Conservation (phyloP, 1,140 invertebrate genomes). For the Calliphora vicina region DNA sequence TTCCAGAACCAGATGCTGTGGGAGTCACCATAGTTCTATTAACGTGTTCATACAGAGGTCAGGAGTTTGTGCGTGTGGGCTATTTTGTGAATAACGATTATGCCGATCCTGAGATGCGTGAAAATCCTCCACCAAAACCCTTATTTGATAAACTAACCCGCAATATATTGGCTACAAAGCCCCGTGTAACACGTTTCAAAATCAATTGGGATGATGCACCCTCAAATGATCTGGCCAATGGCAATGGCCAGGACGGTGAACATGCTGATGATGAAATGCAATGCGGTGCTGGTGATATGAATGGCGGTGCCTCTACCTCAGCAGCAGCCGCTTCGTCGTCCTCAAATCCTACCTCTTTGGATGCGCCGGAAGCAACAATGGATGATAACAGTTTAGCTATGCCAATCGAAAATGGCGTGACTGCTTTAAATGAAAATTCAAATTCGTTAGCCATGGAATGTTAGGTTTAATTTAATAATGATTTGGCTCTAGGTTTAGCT, state of each 20-base stretch:
- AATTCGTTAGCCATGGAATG: slow-evolving; percentile 63
- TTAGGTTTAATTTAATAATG: slow-evolving; percentile 35
- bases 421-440: slow-evolving; percentile 61
- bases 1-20: slow-evolving; percentile 93
- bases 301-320: slow-evolving; percentile 48
- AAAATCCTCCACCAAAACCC: slow-evolving; percentile 92
- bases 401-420: slow-evolving; percentile 56
- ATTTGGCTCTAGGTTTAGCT: not conserved
- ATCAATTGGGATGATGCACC: slow-evolving; percentile 93
- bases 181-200: slow-evolving; percentile 95
- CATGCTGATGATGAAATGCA: slow-evolving; percentile 37
- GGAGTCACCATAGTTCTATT: slow-evolving; percentile 97
- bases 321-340: not conserved
- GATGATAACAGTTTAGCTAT: slow-evolving; percentile 59
- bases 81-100: slow-evolving; percentile 99
- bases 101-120: slow-evolving; percentile 88
- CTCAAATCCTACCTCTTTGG: not conserved
- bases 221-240: slow-evolving; percentile 38
- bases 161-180: slow-evolving; percentile 93
- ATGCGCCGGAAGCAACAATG: slow-evolving; percentile 41
- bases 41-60: slow-evolving; percentile 89
- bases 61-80: slow-evolving; percentile 97
- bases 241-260: slow-evolving; percentile 34
- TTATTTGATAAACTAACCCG: slow-evolving; percentile 93
- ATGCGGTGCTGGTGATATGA: slow-evolving; percentile 45